phyloP scores from a whole-genome alignment of 2,888 invertebrate genomes.

The Parnassius apollo region DNA sequence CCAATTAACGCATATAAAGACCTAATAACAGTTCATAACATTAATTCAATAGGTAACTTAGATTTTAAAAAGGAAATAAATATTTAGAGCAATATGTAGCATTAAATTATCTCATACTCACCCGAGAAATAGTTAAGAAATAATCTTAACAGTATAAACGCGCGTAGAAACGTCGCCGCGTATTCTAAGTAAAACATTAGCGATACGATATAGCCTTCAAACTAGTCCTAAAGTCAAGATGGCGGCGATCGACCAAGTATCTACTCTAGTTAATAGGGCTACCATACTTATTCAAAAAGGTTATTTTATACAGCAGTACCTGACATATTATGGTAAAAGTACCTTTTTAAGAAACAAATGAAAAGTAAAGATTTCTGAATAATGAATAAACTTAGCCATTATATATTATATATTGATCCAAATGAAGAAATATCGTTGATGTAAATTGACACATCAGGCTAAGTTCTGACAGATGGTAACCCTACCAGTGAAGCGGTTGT shows the following conservation, averaged over 20 bases:
- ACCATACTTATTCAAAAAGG: neutral
- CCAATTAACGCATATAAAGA: no score
- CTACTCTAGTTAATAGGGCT: constrained; percentile 25
- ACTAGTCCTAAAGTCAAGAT: constrained; percentile 52
- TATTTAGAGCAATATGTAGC: neutral
- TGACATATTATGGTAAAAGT: no score
- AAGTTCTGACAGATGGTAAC: constrained; percentile 34
- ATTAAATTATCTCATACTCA: constrained; percentile 12
- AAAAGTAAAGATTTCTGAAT: no score
- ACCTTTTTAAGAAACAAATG: no score
- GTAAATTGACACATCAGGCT: neutral
- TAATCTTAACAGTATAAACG: constrained; percentile 23
- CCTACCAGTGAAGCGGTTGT: constrained; percentile 40
- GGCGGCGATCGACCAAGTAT: constrained; percentile 40
- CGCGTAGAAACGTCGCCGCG: constrained; percentile 22
- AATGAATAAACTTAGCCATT: no score
- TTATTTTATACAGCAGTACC: neutral
- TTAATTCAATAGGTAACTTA: no score
- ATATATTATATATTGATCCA: no score
- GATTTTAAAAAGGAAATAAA: neutral
- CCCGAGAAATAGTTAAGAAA: constrained; percentile 10
- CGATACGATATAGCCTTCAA: constrained; percentile 27
- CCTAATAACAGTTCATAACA: no score
- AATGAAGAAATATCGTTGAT: no score
- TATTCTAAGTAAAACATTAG: constrained; percentile 28